These are phyloP conservation scores for Alca torda DNA, from an alignment of 2,797 vertebrate genomes.

Conservation along the genomic window DNA sequence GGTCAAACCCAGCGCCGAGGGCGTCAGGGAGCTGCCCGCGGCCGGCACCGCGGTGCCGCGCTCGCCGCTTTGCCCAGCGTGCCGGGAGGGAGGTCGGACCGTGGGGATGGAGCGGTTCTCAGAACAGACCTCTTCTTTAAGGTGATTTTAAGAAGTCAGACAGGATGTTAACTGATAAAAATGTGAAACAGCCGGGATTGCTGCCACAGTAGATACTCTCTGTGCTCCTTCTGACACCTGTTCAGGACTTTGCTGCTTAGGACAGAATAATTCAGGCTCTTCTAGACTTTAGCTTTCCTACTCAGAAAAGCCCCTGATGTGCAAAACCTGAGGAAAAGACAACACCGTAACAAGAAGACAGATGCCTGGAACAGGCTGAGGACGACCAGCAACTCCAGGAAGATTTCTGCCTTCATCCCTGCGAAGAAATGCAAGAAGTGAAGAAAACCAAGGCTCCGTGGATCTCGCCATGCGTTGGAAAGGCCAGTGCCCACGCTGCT, in stretches of 20 bases:
- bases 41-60: too few species aligned
- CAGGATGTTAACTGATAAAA: neutral
- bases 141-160: neutral
- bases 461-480: fast-evolving
- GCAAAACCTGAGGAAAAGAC: neutral
- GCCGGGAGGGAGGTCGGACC: neutral
- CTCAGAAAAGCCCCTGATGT: neutral
- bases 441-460: neutral
- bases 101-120: neutral
- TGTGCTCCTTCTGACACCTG: neutral
- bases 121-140: neutral
- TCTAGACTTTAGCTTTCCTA: neutral
- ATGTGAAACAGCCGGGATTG: neutral
- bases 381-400: neutral
- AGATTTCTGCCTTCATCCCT: slow-evolving; percentile 57
- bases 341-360: neutral
- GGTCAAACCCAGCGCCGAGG: neutral
- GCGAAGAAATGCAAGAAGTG: neutral
- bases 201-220: neutral
- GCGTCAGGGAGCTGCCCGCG: neutral
- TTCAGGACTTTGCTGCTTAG: neutral
- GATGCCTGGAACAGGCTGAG: neutral
- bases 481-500: neutral
- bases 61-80: fast-evolving
- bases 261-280: neutral